Percentiles rank a stretch among this genome's conserved stretches.
Evolutionary conservation across 2,888 invertebrate species (phyloP).

Genomic region (Coecobrya sp.): DNA sequence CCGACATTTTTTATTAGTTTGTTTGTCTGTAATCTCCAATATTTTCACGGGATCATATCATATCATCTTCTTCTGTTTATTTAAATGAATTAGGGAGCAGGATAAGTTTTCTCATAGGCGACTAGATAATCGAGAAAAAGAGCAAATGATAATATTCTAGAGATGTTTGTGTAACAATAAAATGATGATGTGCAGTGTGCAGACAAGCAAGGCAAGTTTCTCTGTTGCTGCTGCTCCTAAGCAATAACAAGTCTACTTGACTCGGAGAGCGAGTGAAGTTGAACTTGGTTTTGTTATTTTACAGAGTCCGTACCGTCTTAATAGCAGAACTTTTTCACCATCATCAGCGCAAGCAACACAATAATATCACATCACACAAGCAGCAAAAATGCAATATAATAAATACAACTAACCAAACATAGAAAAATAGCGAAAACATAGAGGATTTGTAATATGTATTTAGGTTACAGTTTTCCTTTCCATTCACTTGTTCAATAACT

Average conservation of each 20-base stretch:
- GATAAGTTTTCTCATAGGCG: not conserved
- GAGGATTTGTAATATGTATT: no score
- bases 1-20: no score
- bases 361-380: conserved; percentile 2
- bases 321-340: not conserved
- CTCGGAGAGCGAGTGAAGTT: not conserved
- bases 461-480: no score
- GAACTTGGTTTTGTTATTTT: not conserved
- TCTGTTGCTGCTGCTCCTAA: not conserved
- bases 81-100: not conserved
- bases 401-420: not conserved
- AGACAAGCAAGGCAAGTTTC: not conserved
- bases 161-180: not conserved
- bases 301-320: not conserved
- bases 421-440: not conserved
- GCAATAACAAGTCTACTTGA: not conserved
- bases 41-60: no score
- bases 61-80: no score
- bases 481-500: no score
- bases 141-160: not conserved
- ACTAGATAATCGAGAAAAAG: not conserved
- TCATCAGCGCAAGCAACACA: not conserved
- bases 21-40: no score
- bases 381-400: conserved; percentile 28
- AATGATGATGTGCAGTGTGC: not conserved